Percentiles rank a stretch among this genome's conserved stretches.
These are phyloP conservation scores for Sinocyclocheilus anshuiensis DNA, from an alignment of 2,113 vertebrate genomes.

Conservation along the genomic window DNA sequence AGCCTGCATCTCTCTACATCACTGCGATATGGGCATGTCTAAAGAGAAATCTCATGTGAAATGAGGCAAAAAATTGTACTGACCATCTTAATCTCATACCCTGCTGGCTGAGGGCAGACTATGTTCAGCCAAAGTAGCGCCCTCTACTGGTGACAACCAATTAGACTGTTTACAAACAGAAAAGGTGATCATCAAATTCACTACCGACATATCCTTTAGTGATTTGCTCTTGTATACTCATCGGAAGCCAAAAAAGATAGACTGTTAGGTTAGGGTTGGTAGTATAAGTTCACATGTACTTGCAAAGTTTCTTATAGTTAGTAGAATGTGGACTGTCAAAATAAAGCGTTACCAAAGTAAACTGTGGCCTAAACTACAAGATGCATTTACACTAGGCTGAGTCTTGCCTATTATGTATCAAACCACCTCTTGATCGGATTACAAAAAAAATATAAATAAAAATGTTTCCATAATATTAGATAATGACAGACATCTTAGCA, in stretches of 20 bases:
- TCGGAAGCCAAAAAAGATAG: not conserved
- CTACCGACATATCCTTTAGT: not conserved
- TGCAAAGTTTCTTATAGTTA: not conserved
- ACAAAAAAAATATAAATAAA: not conserved
- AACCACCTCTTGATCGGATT: not conserved
- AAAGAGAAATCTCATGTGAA: not conserved
- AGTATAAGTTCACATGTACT: not conserved
- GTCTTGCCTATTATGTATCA: not conserved
- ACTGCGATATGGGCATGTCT: not conserved
- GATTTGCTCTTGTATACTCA: not conserved
- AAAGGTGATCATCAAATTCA: not conserved
- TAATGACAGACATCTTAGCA: conserved; percentile 33
- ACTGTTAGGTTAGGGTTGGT: not conserved
- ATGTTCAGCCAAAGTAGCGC: not conserved
- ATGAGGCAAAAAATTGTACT: not conserved
- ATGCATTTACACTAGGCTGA: not conserved
- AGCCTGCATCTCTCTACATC: conserved; percentile 14
- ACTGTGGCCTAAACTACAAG: not conserved
- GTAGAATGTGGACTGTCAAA: not conserved
- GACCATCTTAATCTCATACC: conserved; percentile 14
- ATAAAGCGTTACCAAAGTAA: not conserved
- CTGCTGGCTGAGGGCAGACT: not conserved
- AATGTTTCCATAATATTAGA: conserved; percentile 42
- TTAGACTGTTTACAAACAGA: not conserved
- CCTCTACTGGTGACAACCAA: conserved; percentile 25